Percentiles rank a stretch among this genome's conserved stretches.
phyloP scores from a whole-genome alignment of 2,888 invertebrate species.

The Podabrus alpinus region DNA sequence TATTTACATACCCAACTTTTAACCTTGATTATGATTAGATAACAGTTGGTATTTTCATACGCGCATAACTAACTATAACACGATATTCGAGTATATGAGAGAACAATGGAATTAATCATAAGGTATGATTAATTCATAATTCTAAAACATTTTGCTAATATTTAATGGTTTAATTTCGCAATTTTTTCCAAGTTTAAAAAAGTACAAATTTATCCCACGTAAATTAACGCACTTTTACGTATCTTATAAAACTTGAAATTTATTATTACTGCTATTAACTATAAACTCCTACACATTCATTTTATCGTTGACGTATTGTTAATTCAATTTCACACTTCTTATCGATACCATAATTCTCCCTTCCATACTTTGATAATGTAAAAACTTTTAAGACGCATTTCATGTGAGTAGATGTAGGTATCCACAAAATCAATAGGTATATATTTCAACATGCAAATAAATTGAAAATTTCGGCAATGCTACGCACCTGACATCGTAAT shows the following conservation, averaged over 20 bases:
- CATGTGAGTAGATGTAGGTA: neutral
- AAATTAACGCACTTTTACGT: neutral
- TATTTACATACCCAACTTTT: neutral
- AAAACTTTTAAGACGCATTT: neutral
- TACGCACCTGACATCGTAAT: too few relatives aligned
- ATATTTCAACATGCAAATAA: neutral
- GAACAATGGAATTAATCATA: neutral
- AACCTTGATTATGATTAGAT: neutral
- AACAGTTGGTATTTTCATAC: neutral
- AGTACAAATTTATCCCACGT: neutral
- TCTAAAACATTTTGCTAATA: neutral
- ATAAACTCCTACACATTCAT: neutral
- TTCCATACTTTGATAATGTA: neutral
- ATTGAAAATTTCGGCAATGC: too few relatives aligned
- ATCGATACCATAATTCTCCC: neutral
- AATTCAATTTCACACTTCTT: neutral
- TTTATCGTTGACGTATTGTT: neutral
- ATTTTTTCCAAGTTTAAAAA: neutral
- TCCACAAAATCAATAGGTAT: neutral
- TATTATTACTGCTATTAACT: neutral
- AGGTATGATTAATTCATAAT: neutral
- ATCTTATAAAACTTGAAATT: neutral
- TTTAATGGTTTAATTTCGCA: neutral
- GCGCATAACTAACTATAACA: neutral
- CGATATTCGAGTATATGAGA: neutral